Percentiles rank a stretch among this genome's conserved stretches.
Evolutionary conservation across 2,113 vertebrate species (phyloP).

Genomic region (Natator depressus): DNA sequence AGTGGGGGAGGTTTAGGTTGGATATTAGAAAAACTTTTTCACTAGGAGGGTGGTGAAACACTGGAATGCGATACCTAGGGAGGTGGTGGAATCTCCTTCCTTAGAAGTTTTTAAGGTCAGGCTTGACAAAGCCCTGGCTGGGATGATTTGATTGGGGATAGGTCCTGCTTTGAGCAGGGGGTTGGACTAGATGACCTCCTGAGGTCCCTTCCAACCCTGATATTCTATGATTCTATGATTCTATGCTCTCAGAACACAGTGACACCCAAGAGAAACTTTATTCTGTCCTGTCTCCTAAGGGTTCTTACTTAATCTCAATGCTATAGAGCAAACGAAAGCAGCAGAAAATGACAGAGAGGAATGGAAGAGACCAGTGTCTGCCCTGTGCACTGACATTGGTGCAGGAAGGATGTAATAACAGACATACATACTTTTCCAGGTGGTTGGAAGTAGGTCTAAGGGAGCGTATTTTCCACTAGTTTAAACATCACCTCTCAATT

Average conservation of each 20-base stretch:
- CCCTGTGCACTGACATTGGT: background rate
- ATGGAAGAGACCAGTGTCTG: background rate
- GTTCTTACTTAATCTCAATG: background rate
- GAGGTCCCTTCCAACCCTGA: too few species aligned
- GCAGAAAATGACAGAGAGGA: background rate
- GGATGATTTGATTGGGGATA: too few species aligned
- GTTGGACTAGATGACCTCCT: too few species aligned
- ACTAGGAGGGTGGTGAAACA: too few species aligned
- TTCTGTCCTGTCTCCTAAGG: background rate
- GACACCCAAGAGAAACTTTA: background rate
- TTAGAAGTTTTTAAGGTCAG: too few species aligned
- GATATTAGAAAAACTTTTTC: too few species aligned
- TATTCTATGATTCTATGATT: too few species aligned
- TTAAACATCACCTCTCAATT: background rate
- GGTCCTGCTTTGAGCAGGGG: too few species aligned
- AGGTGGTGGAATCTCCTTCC: too few species aligned
- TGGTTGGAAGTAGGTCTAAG: rapidly evolving
- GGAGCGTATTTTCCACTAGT: rapidly evolving
- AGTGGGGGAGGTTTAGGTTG: too few species aligned
- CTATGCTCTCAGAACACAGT: background rate
- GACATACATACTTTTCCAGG: background rate
- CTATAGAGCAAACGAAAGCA: background rate
- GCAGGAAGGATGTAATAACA: background rate
- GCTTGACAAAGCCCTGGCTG: too few species aligned
- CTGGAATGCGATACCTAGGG: too few species aligned